These are phyloP conservation scores for Cephus runcator DNA, from an alignment of 2,888 invertebrate genomes.

Conservation along the genomic window DNA sequence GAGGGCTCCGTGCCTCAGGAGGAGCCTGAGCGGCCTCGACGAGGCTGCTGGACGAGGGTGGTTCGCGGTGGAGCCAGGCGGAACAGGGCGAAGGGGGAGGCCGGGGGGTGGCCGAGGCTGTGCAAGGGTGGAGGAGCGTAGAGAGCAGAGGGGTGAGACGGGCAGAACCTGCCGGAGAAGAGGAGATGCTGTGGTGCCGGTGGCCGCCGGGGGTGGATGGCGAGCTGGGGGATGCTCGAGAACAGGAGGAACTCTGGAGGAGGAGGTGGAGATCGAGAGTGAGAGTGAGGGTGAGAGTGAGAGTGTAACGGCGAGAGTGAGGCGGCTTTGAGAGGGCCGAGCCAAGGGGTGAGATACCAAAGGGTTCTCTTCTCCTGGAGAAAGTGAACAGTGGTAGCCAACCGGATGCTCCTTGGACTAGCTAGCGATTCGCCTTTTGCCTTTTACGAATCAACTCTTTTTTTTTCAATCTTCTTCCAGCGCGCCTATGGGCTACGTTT, in stretches of 20 bases:
- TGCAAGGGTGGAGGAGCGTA: slow-evolving; percentile 27
- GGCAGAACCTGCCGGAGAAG: slow-evolving; percentile 13
- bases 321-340: slow-evolving; percentile 45
- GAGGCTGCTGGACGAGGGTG: neutral
- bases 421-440: neutral
- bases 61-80: neutral
- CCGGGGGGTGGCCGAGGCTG: neutral
- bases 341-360: slow-evolving; percentile 58
- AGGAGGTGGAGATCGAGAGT: neutral
- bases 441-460: neutral
- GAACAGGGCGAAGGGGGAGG: neutral
- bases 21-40: slow-evolving; percentile 29
- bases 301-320: slow-evolving; percentile 57
- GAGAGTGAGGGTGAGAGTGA: slow-evolving; percentile 11
- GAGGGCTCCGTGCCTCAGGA: slow-evolving; percentile 24
- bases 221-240: slow-evolving; percentile 22
- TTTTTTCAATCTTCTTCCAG: neutral
- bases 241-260: slow-evolving; percentile 19
- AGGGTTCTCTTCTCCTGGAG: slow-evolving; percentile 56
- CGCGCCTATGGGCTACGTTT: neutral
- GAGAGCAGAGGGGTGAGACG: slow-evolving; percentile 30
- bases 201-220: slow-evolving; percentile 5
- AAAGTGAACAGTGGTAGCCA: slow-evolving; percentile 63
- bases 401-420: slow-evolving; percentile 25
- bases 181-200: slow-evolving; percentile 12